A percentile compares a stretch with the other conserved stretches of the same genome.
phyloP scores from a whole-genome alignment of 2,797 vertebrate species.

The Melanotaenia maccullochi region DNA sequence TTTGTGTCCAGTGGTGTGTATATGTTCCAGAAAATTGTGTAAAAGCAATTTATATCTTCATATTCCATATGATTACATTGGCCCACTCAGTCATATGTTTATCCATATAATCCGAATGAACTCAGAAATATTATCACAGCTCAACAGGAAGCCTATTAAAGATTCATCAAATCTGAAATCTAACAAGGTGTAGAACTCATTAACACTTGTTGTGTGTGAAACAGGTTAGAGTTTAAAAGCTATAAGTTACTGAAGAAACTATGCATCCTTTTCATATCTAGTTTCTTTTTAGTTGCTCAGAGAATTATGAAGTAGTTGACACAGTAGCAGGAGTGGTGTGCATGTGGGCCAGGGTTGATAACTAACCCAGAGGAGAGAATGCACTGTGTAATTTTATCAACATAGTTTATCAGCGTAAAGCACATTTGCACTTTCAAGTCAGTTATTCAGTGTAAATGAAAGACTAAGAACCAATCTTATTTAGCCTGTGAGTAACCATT shows the following conservation, averaged over 20 bases:
- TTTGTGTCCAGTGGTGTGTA: background rate
- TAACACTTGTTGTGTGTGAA: conserved; percentile 9
- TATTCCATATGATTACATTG: background rate
- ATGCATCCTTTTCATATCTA: conserved; percentile 56
- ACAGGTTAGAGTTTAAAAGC: conserved; percentile 18
- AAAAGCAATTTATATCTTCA: background rate
- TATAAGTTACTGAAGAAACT: conserved; percentile 13
- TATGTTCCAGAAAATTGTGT: background rate
- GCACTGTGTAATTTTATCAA: conserved; percentile 37
- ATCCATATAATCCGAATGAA: conserved; percentile 9
- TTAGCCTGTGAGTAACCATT: background rate
- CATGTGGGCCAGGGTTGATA: conserved; percentile 44
- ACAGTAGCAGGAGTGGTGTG: conserved; percentile 28
- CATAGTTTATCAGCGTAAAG: conserved; percentile 26
- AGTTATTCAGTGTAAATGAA: conserved; percentile 20
- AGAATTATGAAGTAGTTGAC: conserved; percentile 55
- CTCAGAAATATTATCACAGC: conserved; percentile 20
- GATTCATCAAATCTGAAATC: conserved; percentile 8
- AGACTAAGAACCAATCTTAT: background rate
- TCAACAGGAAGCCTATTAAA: conserved; percentile 26
- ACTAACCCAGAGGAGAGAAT: conserved; percentile 10
- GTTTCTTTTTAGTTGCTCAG: conserved; percentile 45
- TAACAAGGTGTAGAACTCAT: conserved; percentile 4
- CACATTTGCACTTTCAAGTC: background rate
- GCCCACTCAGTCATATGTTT: conserved; percentile 17